Evolutionary conservation across 1,140 invertebrate species (phyloP).

Genomic region (Ips typographus): DNA sequence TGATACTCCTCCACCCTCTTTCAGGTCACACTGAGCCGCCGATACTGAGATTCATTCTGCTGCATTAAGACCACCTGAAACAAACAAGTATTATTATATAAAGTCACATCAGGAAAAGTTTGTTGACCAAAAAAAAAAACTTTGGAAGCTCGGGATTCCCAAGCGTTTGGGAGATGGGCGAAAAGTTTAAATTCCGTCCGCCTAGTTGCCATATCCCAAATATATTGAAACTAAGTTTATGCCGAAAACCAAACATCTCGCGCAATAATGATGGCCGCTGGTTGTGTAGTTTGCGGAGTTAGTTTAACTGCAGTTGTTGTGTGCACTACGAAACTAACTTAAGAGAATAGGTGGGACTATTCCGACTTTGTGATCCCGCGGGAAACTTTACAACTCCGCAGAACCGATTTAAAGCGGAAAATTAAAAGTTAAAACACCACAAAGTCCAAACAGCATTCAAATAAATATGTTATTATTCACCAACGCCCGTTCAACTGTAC

Average conservation of each 20-base stretch:
- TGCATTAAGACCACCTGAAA: conserved; percentile 6
- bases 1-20: neutral
- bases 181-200: conserved; percentile 4
- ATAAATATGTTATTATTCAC: too few species aligned
- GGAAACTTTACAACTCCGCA: conserved; percentile 9
- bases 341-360: conserved; percentile 2
- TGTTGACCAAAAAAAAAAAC: neutral
- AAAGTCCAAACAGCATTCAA: too few species aligned
- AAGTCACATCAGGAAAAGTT: neutral
- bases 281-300: conserved; percentile 24
- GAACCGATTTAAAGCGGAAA: too few species aligned
- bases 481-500: too few species aligned
- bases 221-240: conserved; percentile 22
- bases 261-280: conserved; percentile 21
- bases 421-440: too few species aligned
- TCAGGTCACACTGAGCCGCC: conserved; percentile 8
- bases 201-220: conserved; percentile 11
- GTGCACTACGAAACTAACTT: conserved; percentile 17
- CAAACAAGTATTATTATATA: conserved; percentile 1
- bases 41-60: conserved; percentile 1
- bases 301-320: conserved; percentile 30
- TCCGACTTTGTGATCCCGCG: conserved; percentile 8
- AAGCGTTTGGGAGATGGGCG: neutral
- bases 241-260: conserved; percentile 24
- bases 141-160: neutral